phyloP scores from a whole-genome alignment of 2,888 invertebrate species.

The Heliconius charithonia region DNA sequence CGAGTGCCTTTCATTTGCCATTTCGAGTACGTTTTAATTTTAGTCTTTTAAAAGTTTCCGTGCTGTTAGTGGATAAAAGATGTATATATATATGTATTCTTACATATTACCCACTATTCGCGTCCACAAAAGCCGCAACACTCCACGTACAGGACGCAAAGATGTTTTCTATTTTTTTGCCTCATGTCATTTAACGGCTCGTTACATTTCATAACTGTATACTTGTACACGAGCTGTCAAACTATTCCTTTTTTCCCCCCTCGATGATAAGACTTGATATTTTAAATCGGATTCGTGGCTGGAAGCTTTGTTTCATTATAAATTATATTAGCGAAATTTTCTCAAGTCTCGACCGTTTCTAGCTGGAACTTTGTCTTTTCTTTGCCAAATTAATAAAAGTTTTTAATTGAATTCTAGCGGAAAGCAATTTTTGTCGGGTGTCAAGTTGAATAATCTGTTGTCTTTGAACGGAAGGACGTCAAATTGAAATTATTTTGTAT shows the following conservation, averaged over 20 bases:
- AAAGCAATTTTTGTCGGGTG: conserved; percentile 69
- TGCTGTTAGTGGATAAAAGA: neutral
- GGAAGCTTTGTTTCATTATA: conserved; percentile 67
- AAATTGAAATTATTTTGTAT: conserved; percentile 17
- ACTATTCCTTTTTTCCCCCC: conserved; percentile 25
- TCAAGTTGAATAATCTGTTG: conserved; percentile 47
- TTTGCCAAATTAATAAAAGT: conserved; percentile 81
- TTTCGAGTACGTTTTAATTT: conserved; percentile 40
- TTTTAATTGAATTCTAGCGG: conserved; percentile 79
- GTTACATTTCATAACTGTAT: conserved; percentile 24
- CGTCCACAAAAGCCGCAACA: conserved; percentile 4
- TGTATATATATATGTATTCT: neutral
- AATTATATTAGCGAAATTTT: conserved; percentile 77
- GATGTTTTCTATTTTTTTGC: conserved; percentile 20
- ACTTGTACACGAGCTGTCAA: conserved; percentile 22
- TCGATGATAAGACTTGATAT: conserved; percentile 30
- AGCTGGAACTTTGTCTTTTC: conserved; percentile 64
- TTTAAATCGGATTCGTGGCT: conserved; percentile 43
- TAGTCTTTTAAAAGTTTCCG: conserved; percentile 15
- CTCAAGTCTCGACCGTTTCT: conserved; percentile 70
- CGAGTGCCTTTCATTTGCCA: conserved; percentile 42
- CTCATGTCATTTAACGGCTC: conserved; percentile 22
- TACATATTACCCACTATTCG: neutral
- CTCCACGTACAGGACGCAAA: conserved; percentile 3
- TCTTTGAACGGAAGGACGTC: conserved; percentile 41